Evolutionary conservation across 2,888 invertebrate genomes (phyloP).

Genomic region (Choreutis nemorana): DNA sequence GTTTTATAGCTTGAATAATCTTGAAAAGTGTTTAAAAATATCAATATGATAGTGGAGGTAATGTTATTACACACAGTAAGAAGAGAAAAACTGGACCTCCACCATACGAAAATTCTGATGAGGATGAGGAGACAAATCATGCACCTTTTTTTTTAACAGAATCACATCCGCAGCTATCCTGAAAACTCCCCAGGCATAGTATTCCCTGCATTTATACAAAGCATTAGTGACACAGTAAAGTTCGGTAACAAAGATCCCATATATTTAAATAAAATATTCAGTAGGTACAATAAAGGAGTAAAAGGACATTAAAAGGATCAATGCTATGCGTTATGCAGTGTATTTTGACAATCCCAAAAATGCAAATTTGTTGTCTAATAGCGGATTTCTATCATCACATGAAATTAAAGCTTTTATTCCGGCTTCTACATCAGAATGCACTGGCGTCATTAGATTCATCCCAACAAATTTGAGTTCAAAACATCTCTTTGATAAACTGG

Average conservation of each 20-base stretch:
- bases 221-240: neutral
- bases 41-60: too few species aligned
- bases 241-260: conserved; percentile 1
- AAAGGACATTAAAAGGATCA: conserved; percentile 1
- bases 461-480: too few species aligned
- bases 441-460: conserved; percentile 1
- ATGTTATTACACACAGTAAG: too few species aligned
- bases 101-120: too few species aligned
- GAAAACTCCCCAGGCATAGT: conserved; percentile 1
- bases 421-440: neutral
- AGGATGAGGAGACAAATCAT: neutral
- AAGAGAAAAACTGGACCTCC: too few species aligned
- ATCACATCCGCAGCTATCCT: conserved; percentile 1
- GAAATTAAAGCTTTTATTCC: conserved; percentile 2
- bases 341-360: conserved; percentile 1
- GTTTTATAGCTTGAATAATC: too few species aligned
- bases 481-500: too few species aligned
- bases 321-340: conserved; percentile 1
- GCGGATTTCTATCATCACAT: conserved; percentile 1
- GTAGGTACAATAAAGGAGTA: conserved; percentile 2
- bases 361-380: conserved; percentile 2
- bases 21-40: too few species aligned
- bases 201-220: conserved; percentile 2
- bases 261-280: conserved; percentile 2
- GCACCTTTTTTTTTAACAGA: conserved; percentile 1